Evolutionary conservation across 2,888 invertebrate genomes (phyloP).

Genomic region (Empis livida): DNA sequence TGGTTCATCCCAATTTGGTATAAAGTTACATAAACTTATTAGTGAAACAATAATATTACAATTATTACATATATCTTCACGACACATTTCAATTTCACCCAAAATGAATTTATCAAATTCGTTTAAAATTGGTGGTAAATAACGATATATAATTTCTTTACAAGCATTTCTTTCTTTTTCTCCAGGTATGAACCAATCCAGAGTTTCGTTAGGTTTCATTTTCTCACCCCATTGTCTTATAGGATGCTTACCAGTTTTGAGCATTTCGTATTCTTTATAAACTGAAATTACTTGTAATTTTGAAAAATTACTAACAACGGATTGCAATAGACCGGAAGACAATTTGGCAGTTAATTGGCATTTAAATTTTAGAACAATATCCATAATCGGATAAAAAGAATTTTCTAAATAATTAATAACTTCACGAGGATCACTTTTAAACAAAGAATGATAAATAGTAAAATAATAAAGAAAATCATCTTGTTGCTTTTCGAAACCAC

Average conservation of each 20-base stretch:
- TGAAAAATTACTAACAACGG: slow-evolving; percentile 46
- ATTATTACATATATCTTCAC: slow-evolving; percentile 50
- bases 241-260: slow-evolving; percentile 48
- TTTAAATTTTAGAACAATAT: slow-evolving; percentile 53
- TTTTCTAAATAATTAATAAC: slow-evolving; percentile 52
- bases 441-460: slow-evolving; percentile 56
- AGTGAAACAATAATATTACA: slow-evolving; percentile 43
- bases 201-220: slow-evolving; percentile 43
- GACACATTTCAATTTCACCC: slow-evolving; percentile 40
- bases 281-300: slow-evolving; percentile 40
- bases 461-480: slow-evolving; percentile 67
- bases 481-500: slow-evolving; percentile 64
- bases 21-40: slow-evolving; percentile 48
- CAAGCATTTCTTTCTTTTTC: slow-evolving; percentile 53
- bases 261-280: slow-evolving; percentile 23
- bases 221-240: slow-evolving; percentile 65
- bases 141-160: slow-evolving; percentile 49
- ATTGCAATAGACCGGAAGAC: slow-evolving; percentile 47
- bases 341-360: slow-evolving; percentile 52
- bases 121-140: slow-evolving; percentile 49
- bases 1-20: slow-evolving; percentile 59
- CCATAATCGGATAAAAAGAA: slow-evolving; percentile 48
- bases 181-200: slow-evolving; percentile 69
- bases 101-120: slow-evolving; percentile 44
- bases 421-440: slow-evolving; percentile 50